Evolutionary conservation across 2,888 invertebrate genomes (phyloP), one percentile per base, ranked within the genome.

Genomic region (Caenorhabditis macrosperma): DNA sequence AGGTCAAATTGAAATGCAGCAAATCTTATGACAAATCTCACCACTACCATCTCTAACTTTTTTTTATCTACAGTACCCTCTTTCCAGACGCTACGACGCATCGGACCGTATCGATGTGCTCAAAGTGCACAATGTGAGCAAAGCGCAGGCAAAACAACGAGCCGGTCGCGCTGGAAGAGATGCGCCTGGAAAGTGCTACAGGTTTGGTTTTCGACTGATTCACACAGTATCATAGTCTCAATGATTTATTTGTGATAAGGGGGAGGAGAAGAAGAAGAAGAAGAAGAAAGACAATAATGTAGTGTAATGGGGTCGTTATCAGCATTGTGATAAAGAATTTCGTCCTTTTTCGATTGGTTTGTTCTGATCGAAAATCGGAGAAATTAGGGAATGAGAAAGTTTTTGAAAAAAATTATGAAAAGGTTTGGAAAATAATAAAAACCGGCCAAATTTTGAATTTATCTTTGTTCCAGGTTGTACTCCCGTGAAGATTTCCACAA

Each of bases 111-210:
- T 89, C 20, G 95, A 96, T 90, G 93, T 94, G 69, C 91, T 97
- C n/a, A 93, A 95, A 0, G 93, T 95, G 0, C 94, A 95, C 1
- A 94, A 95, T 0, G 93, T 95, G 1, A 95, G 96, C 1, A 94
- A 94, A 91, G 95, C 96, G 55, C 96, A 96, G 54, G 97, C 97
- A 0, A 93, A 94, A 74, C 97, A 98, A 91, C 92, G 98, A 72
- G 95, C 96, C 0, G 98, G 98, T 0, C 93, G 98, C 66, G 96
- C 96, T 1, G 98, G 97, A 0, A 93, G 98, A 60, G 89, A 89
- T 57, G 87, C 87, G 4, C 85, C 86, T 15, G 90, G 90, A 38
- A 87, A 84, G 60, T 90, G 89, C 76, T 90, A 86, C 68, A 81
- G 88, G 74, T 74, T n/a, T n/a, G n/a, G n/a, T n/a, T n/a, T n/a